These are phyloP conservation scores for Apotomis capreana DNA, from an alignment of 2,888 invertebrate genomes.

Conservation along the genomic window DNA sequence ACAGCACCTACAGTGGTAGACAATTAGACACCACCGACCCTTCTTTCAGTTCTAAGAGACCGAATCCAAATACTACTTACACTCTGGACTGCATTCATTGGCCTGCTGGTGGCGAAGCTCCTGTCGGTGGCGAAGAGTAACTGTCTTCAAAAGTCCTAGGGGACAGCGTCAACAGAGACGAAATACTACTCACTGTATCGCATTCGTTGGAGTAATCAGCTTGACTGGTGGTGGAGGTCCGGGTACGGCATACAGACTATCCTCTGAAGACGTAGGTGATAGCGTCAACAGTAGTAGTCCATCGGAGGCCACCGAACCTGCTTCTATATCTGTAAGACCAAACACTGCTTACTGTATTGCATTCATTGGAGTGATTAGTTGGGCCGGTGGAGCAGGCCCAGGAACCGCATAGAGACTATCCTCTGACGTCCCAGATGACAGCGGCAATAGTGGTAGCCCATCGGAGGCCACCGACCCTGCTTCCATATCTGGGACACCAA, in stretches of 20 bases:
- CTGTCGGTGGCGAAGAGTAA: not conserved
- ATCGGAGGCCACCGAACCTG: slow-evolving; percentile 15
- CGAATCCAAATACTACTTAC: too few relatives aligned
- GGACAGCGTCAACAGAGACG: too few relatives aligned
- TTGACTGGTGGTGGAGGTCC: slow-evolving; percentile 14
- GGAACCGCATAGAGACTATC: slow-evolving; percentile 27
- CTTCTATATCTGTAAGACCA: slow-evolving; percentile 18
- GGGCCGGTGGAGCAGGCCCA: slow-evolving; percentile 3
- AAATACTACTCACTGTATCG: slow-evolving; percentile 27
- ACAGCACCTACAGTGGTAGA: too few relatives aligned
- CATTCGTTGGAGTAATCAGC: slow-evolving; percentile 28
- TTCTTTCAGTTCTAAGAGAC: too few relatives aligned
- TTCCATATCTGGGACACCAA: slow-evolving; percentile 19
- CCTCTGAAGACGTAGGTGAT: slow-evolving; percentile 10
- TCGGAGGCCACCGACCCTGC: slow-evolving; percentile 16
- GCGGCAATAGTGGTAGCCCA: slow-evolving; percentile 22
- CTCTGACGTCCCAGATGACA: slow-evolving; percentile 8
- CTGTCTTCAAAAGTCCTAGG: too few relatives aligned
- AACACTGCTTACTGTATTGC: slow-evolving; percentile 29
- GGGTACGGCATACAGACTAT: slow-evolving; percentile 22
- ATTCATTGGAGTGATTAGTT: slow-evolving; percentile 28
- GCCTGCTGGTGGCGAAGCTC: not conserved
- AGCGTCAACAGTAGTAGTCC: slow-evolving; percentile 27
- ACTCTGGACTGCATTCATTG: too few relatives aligned
- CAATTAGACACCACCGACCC: too few relatives aligned